Evolutionary conservation across 2,113 vertebrate genomes (phyloP).

Genomic region (Theristicus caerulescens): DNA sequence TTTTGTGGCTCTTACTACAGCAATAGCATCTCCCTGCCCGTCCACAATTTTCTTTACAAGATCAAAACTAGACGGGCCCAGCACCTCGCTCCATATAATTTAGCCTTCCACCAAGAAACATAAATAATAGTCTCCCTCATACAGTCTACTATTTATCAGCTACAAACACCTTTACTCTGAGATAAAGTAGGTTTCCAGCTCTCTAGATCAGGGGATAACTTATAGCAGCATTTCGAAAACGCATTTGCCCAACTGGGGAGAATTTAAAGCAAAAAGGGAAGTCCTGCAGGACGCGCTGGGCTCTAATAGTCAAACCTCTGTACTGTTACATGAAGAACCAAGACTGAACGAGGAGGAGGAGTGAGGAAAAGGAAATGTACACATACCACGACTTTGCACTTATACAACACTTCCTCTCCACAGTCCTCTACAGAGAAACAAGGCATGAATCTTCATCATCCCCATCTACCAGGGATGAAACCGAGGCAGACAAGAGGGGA

Average conservation of each 20-base stretch:
- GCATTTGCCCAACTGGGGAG: neutral
- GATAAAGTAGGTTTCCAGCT: neutral
- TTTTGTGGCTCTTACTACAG: neutral
- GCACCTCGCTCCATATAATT: neutral
- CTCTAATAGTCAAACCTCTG: neutral
- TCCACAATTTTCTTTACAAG: neutral
- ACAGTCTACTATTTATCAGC: neutral
- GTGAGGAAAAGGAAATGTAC: conserved; percentile 19
- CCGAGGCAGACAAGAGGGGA: neutral
- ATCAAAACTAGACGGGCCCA: neutral
- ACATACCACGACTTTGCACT: neutral
- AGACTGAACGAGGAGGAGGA: neutral
- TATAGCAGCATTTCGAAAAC: neutral
- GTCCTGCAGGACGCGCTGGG: neutral
- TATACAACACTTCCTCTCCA: neutral
- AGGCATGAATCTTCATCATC: neutral
- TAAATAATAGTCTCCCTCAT: neutral
- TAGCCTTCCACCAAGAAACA: neutral
- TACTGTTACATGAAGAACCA: neutral
- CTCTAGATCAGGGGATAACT: neutral
- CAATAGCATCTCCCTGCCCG: neutral
- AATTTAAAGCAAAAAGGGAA: neutral
- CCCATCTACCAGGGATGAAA: neutral
- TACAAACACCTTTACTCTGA: neutral
- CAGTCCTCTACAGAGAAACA: neutral